phyloP scores from a whole-genome alignment of 1,140 invertebrate genomes.

The Drosophila fuyamai region DNA sequence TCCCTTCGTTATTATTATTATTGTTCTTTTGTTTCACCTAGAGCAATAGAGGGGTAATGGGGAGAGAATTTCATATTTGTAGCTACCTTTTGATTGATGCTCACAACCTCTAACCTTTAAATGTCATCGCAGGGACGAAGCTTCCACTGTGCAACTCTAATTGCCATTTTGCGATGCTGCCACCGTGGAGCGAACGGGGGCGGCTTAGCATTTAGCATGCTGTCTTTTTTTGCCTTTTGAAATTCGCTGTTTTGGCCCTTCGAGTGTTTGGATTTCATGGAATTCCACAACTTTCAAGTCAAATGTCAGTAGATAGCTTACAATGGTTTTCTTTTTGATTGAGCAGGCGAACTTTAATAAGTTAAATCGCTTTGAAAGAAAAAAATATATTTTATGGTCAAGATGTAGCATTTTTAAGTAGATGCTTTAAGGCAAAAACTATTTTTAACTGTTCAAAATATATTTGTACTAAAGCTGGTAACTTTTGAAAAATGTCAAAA shows the following conservation, averaged over 20 bases:
- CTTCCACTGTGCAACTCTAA: slow-evolving; percentile 62
- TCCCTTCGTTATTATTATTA: slow-evolving; percentile 39
- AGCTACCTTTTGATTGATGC: slow-evolving; percentile 66
- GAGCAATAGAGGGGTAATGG: neutral
- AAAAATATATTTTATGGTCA: too few relatives aligned
- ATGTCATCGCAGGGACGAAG: slow-evolving; percentile 53
- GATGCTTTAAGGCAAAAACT: too few relatives aligned
- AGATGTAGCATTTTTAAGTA: too few relatives aligned
- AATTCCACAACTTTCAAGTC: slow-evolving; percentile 33
- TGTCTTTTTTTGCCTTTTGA: slow-evolving; percentile 43
- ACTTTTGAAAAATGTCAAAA: too few relatives aligned
- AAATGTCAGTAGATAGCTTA: slow-evolving; percentile 34
- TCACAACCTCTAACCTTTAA: slow-evolving; percentile 74
- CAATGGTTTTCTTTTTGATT: slow-evolving; percentile 2
- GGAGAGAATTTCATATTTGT: slow-evolving; percentile 15
- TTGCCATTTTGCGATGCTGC: slow-evolving; percentile 42
- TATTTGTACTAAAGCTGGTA: too few relatives aligned
- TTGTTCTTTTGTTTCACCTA: slow-evolving; percentile 35
- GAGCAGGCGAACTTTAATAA: neutral
- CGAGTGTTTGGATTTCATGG: slow-evolving; percentile 48
- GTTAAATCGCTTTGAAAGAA: slow-evolving; percentile 1
- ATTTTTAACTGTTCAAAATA: too few relatives aligned
- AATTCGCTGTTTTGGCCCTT: slow-evolving; percentile 24
- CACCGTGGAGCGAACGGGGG: slow-evolving; percentile 24
- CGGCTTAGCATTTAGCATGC: slow-evolving; percentile 54